Percentiles rank a stretch among this genome's conserved stretches.
Evolutionary conservation across 2,888 invertebrate species (phyloP).

Genomic region (Eustalomyia histrio): DNA sequence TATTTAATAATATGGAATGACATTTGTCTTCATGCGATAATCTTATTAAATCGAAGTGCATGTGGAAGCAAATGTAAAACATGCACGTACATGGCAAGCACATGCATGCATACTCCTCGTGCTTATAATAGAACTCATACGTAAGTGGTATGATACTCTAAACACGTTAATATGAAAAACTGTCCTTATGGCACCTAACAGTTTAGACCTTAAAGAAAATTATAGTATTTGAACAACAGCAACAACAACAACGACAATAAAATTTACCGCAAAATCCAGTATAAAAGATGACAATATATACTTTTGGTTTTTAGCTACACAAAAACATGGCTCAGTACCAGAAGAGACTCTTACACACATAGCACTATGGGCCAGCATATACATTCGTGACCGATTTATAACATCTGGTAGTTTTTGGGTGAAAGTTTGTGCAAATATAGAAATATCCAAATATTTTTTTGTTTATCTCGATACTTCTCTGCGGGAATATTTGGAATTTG

Average conservation of each 20-base stretch:
- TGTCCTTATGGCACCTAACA: background rate
- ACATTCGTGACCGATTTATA: no score
- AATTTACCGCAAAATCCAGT: slow-evolving; percentile 2
- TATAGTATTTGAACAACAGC: slow-evolving; percentile 41
- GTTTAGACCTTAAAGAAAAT: slow-evolving; percentile 47
- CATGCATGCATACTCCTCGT: background rate
- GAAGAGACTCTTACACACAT: no score
- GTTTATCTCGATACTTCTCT: no score
- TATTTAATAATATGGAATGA: slow-evolving; percentile 73
- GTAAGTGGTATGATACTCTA: slow-evolving; percentile 10
- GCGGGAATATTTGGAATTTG: no score
- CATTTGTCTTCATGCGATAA: slow-evolving; percentile 77
- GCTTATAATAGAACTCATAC: background rate
- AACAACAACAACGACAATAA: background rate
- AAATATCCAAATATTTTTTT: no score
- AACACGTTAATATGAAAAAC: slow-evolving; percentile 42
- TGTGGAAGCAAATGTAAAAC: background rate
- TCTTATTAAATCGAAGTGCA: slow-evolving; percentile 75
- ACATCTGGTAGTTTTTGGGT: no score
- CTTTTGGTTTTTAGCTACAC: background rate
- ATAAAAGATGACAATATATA: slow-evolving; percentile 33
- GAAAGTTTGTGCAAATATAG: no score
- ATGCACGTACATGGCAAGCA: background rate
- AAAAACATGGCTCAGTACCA: background rate
- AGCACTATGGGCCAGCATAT: no score